These are phyloP conservation scores for Muscicapa adusta DNA, from an alignment of 2,113 vertebrate genomes.

Conservation along the genomic window DNA sequence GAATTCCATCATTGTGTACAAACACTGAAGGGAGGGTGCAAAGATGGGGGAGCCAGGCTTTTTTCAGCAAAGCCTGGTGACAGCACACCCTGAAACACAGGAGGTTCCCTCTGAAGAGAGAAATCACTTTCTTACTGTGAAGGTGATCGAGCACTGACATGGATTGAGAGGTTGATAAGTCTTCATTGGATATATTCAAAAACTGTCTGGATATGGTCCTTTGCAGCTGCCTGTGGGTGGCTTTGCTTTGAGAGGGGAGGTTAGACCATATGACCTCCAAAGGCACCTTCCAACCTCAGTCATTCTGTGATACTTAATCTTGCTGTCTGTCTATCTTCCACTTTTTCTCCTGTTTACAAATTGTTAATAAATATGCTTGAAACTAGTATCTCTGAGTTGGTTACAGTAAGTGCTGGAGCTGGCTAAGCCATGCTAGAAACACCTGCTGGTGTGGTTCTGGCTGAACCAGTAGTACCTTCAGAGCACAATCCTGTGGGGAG, in stretches of 20 bases:
- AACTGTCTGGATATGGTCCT: neutral
- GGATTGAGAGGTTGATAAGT: neutral
- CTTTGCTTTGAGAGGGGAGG: neutral
- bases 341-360: neutral
- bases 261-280: neutral
- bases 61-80: neutral
- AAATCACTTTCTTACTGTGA: neutral
- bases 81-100: neutral
- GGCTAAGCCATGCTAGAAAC: neutral
- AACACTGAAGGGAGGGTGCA: neutral
- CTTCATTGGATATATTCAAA: neutral
- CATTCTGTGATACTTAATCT: neutral
- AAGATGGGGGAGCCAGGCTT: fast-evolving
- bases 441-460: neutral
- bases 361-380: neutral
- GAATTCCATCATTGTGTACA: neutral
- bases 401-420: neutral
- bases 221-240: neutral
- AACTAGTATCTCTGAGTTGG: neutral
- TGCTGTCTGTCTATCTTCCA: neutral
- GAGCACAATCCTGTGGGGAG: fast-evolving
- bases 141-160: neutral
- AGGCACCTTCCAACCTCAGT: neutral
- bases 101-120: neutral
- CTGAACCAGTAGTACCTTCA: neutral